phyloP scores from a whole-genome alignment of 2,113 vertebrate genomes.

The Gadus chalcogrammus region DNA sequence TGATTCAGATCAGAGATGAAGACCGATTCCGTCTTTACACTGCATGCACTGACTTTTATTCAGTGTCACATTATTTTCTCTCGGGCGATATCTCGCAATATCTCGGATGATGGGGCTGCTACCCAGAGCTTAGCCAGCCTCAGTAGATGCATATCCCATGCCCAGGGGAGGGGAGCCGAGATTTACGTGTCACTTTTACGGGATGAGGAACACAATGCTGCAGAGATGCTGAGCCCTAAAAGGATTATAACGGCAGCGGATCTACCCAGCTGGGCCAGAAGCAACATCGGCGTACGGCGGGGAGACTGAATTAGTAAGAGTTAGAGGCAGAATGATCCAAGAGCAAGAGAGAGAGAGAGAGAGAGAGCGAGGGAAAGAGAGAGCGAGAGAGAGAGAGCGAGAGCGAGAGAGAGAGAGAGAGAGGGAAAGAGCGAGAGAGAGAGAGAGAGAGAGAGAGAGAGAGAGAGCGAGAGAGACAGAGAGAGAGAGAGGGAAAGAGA shows the following conservation, averaged over 20 bases:
- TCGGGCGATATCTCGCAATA: slow-evolving; percentile 20
- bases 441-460: too few species aligned
- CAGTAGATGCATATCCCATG: slow-evolving; percentile 36
- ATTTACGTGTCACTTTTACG: slow-evolving; percentile 49
- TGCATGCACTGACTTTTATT: slow-evolving; percentile 18
- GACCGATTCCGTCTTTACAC: neutral
- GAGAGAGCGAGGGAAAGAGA: neutral
- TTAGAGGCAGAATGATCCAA: slow-evolving; percentile 24
- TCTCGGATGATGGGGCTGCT: slow-evolving; percentile 48
- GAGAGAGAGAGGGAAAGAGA: neutral
- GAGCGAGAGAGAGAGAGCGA: neutral
- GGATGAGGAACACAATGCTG: slow-evolving; percentile 39
- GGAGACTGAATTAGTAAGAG: slow-evolving; percentile 20
- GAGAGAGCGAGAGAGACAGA: slow-evolving; percentile 8
- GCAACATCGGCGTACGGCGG: slow-evolving; percentile 54
- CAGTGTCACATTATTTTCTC: slow-evolving; percentile 30
- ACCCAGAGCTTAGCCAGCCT: slow-evolving; percentile 34
- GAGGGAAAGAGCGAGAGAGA: too few species aligned
- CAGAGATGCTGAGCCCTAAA: slow-evolving; percentile 46
- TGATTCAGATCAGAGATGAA: slow-evolving; percentile 12
- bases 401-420: slow-evolving; percentile 13
- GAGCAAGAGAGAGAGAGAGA: slow-evolving; percentile 11
- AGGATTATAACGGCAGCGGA: slow-evolving; percentile 54
- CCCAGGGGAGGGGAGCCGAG: slow-evolving; percentile 14
- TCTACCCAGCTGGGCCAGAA: slow-evolving; percentile 62